These are phyloP conservation scores for Epiperipatus broadwayi DNA, from an alignment of 2,888 invertebrate genomes.

Conservation along the genomic window DNA sequence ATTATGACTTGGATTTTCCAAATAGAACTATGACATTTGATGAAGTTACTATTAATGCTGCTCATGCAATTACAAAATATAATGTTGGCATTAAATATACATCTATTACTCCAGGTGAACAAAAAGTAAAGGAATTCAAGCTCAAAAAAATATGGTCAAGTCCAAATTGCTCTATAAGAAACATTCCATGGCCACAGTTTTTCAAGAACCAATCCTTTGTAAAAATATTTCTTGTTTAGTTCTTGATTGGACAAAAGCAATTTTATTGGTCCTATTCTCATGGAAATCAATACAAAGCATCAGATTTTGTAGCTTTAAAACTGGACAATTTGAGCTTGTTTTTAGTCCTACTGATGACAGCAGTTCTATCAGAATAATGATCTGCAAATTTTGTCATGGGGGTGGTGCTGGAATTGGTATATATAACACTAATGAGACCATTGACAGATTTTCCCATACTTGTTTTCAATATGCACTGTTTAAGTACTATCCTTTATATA, in stretches of 20 bases:
- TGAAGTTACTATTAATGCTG: too few species aligned
- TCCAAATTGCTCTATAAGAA: constrained; percentile 75
- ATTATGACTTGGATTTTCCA: too few species aligned
- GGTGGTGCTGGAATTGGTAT: constrained; percentile 62
- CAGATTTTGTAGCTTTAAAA: constrained; percentile 50
- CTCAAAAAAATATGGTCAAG: constrained; percentile 82
- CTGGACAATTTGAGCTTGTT: constrained; percentile 56
- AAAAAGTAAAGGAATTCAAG: too few species aligned
- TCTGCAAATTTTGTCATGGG: constrained; percentile 49
- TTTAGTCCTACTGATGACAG: constrained; percentile 42
- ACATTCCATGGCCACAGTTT: constrained; percentile 78
- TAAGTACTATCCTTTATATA: constrained; percentile 70
- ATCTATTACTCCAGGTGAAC: too few species aligned
- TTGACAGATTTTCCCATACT: constrained; percentile 59
- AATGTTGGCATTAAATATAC: too few species aligned
- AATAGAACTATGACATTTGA: too few species aligned
- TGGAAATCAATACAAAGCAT: constrained; percentile 76
- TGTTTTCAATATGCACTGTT: constrained; percentile 65
- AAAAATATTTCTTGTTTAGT: constrained; percentile 63
- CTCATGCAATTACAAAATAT: too few species aligned
- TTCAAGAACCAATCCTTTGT: constrained; percentile 76
- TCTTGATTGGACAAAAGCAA: constrained; percentile 67
- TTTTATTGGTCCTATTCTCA: constrained; percentile 73
- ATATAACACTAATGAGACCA: constrained; percentile 78
- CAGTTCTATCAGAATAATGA: constrained; percentile 33